Percentiles rank a stretch among this genome's conserved stretches.
These are phyloP conservation scores for Podilymbus podiceps DNA, from an alignment of 2,113 vertebrate genomes.

Conservation along the genomic window DNA sequence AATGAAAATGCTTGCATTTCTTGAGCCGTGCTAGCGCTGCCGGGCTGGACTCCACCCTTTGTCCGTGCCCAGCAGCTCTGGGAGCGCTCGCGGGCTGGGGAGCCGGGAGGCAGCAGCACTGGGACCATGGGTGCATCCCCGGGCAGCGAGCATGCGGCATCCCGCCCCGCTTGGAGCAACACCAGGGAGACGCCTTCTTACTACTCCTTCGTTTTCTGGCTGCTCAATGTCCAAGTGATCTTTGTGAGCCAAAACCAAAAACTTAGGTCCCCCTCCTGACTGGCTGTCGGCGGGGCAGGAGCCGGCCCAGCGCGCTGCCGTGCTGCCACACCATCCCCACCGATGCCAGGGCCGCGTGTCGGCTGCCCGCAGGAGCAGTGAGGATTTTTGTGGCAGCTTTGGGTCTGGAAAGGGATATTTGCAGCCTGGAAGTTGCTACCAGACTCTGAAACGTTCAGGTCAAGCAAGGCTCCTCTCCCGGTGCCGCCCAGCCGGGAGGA, in stretches of 20 bases:
- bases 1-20: not conserved
- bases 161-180: fast-evolving
- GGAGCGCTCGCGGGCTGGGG: fast-evolving
- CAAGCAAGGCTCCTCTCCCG: not conserved
- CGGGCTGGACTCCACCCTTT: fast-evolving
- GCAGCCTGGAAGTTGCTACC: not conserved
- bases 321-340: not conserved
- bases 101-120: fast-evolving
- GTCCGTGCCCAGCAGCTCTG: not conserved
- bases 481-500: fast-evolving
- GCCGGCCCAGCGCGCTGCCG: not conserved
- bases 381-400: not conserved
- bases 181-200: not conserved
- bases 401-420: not conserved
- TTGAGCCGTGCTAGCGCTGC: not conserved
- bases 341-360: not conserved
- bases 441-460: not conserved
- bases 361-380: not conserved
- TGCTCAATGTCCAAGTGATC: fast-evolving
- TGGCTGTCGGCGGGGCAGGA: fast-evolving
- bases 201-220: not conserved
- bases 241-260: fast-evolving
- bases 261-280: not conserved
- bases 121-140: not conserved
- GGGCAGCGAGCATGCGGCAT: fast-evolving